Base-by-base conservation (phyloP, 2,888 invertebrate genomes). In the Gibbula magus region DNA sequence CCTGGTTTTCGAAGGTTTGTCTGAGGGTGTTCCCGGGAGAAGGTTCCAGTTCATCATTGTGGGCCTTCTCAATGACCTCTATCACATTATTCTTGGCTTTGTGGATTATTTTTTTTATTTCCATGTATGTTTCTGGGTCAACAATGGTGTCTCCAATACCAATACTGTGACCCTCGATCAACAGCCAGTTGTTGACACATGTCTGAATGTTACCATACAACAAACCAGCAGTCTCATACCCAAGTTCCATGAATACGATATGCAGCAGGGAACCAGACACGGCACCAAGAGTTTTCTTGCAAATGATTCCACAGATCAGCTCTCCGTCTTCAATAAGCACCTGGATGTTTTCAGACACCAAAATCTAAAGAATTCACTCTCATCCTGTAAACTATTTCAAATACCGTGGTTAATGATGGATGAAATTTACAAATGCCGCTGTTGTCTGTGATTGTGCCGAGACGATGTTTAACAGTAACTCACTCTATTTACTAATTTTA, bases 201-300 rank as follows among this genome's bases (percentile, higher is more conserved):
- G 98, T 99, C 93, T 99, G 99, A 94, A 99, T 99, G 93, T 99
- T 98, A 92, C 98, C 98, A 92, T 99, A 99, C 92, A 99, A 99
- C 77, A 96, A 95, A 1, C 99, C 99, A 32, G 94, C 93, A 52
- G 97, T 96, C 93, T 98, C 98, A 91, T 98, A 98, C 0, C 99
- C 99, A 91, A 99, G 94, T 93, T 99, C 99, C 90, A 99, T 95
- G 95, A 98, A 97, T 93, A 98, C 97, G 93, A 99, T 98, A 93
- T 99, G 99, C 88, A 99, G 95, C 89, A 99, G 94, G 45, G 99
- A 99, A 81, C 99, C 99, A 22, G 97, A 96, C 1, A 98, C 97
- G 0, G 98, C 96, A 93, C 99, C 99, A 83, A 99, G 94, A 0
- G 99, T 97, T 92, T 97, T 98, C 91, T 99, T 99, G 94, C 99